These are phyloP conservation scores for Ctenopoma multispine DNA, from an alignment of 2,797 vertebrate species.

Conservation along the genomic window DNA sequence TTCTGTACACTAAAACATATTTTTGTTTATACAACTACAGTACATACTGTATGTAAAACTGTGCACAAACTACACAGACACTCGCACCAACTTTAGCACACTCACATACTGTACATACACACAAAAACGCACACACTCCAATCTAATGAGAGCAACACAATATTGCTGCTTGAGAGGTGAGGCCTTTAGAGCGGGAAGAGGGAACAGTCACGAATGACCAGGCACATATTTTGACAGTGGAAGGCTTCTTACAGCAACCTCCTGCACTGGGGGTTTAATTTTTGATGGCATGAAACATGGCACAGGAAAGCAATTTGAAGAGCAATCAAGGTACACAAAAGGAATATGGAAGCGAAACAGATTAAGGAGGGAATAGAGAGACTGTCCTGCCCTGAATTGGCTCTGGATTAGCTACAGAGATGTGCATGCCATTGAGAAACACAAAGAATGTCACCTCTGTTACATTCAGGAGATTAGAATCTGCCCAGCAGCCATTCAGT, in stretches of 20 bases:
- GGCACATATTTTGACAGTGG: conserved; percentile 70
- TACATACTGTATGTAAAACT: not conserved
- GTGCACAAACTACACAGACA: not conserved
- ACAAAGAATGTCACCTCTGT: conserved; percentile 70
- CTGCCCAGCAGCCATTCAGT: conserved; percentile 44
- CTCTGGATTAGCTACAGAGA: conserved; percentile 75
- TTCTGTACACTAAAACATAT: not conserved
- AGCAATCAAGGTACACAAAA: conserved; percentile 84
- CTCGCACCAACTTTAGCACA: not conserved
- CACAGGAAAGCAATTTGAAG: conserved; percentile 81
- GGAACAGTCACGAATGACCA: conserved; percentile 75
- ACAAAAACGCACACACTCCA: conserved; percentile 28
- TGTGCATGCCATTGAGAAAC: conserved; percentile 64
- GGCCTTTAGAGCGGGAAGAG: conserved; percentile 56
- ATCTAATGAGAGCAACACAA: conserved; percentile 62
- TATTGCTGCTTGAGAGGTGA: conserved; percentile 37
- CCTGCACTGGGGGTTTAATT: conserved; percentile 74
- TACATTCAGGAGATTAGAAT: conserved; percentile 71
- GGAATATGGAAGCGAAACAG: conserved; percentile 76
- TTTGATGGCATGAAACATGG: conserved; percentile 75
- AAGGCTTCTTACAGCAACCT: conserved; percentile 63
- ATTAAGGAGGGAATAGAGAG: conserved; percentile 74
- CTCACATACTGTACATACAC: conserved; percentile 16
- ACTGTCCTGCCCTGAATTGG: conserved; percentile 61
- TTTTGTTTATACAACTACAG: no score